Evolutionary conservation across 2,797 vertebrate species (phyloP).

Genomic region (Urophycis tenuis): DNA sequence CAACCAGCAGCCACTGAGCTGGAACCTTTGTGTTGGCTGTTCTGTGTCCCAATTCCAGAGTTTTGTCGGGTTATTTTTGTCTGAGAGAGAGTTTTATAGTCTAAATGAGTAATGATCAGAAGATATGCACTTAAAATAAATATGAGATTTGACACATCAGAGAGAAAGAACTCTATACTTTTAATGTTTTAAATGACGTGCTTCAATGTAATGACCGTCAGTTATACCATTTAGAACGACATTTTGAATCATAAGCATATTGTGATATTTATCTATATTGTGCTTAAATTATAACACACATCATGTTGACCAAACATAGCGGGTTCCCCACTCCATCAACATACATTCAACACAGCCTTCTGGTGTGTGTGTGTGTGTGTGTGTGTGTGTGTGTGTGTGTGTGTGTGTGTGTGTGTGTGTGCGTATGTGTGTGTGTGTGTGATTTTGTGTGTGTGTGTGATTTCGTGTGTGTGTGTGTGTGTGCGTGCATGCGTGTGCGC

Average conservation of each 20-base stretch:
- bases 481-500: constrained; percentile 3
- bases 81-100: not conserved
- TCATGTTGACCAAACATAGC: too few relatives aligned
- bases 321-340: too few relatives aligned
- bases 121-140: not conserved
- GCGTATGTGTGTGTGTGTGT: not conserved
- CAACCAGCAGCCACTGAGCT: not conserved
- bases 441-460: constrained; percentile 16
- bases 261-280: too few relatives aligned
- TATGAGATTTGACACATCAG: not conserved
- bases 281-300: too few relatives aligned
- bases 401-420: not conserved
- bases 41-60: not conserved
- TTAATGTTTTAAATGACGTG: not conserved
- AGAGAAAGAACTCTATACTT: not conserved
- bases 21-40: not conserved
- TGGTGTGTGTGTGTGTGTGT: not conserved
- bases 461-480: constrained; percentile 18
- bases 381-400: not conserved
- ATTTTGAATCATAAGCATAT: not conserved
- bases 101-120: not conserved
- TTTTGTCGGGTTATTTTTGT: too few relatives aligned
- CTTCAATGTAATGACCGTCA: not conserved
- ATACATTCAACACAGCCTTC: not conserved
- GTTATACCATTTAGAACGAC: not conserved